These are phyloP conservation scores for Tineola bisselliella DNA, from an alignment of 2,888 invertebrate genomes.

Conservation along the genomic window DNA sequence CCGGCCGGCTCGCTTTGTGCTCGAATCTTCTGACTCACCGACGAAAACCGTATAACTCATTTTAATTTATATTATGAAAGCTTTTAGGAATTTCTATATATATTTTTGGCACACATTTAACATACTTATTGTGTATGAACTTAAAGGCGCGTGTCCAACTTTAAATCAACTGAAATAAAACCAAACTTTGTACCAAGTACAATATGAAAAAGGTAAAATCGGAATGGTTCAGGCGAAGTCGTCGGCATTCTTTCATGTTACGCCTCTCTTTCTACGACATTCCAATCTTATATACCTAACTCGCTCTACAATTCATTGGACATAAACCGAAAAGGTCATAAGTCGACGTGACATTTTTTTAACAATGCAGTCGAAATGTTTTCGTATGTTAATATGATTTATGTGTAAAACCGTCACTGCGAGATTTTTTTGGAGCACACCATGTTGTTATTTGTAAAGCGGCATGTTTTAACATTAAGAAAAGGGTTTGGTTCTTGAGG, in stretches of 20 bases:
- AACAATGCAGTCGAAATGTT: slow-evolving; percentile 65
- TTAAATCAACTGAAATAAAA: slow-evolving; percentile 7
- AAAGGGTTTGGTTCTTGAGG: slow-evolving; percentile 30
- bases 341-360: slow-evolving; percentile 62
- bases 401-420: slow-evolving; percentile 54
- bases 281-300: slow-evolving; percentile 32
- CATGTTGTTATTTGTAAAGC: slow-evolving; percentile 43
- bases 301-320: slow-evolving; percentile 50
- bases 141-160: background rate
- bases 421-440: slow-evolving; percentile 41
- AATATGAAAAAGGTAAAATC: slow-evolving; percentile 10
- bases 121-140: background rate
- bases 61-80: slow-evolving; percentile 11
- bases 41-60: slow-evolving; percentile 11
- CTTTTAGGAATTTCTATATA: background rate
- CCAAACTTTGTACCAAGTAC: slow-evolving; percentile 5
- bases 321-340: slow-evolving; percentile 62
- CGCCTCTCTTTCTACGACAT: slow-evolving; percentile 34
- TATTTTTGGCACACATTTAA: background rate
- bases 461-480: slow-evolving; percentile 37
- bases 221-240: slow-evolving; percentile 16
- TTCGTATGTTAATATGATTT: slow-evolving; percentile 67
- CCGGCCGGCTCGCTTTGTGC: slow-evolving; percentile 22
- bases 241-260: slow-evolving; percentile 52
- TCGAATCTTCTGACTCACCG: slow-evolving; percentile 8